phyloP scores from a whole-genome alignment of 1,140 invertebrate genomes.

The Limonius californicus region DNA sequence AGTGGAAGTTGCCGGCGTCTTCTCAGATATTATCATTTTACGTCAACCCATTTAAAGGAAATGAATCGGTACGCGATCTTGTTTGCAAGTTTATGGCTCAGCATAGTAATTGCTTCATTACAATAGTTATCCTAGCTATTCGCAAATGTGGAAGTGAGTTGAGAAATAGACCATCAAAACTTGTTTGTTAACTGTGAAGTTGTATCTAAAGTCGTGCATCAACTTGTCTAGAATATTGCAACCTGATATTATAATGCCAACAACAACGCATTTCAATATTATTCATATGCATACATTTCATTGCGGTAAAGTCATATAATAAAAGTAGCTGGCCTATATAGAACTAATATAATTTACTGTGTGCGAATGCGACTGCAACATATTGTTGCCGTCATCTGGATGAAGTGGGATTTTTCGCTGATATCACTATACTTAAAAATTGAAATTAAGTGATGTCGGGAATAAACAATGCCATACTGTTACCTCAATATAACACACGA shows the following conservation, averaged over 20 bases:
- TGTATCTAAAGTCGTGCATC: slow-evolving; percentile 2
- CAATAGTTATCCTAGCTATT: slow-evolving; percentile 7
- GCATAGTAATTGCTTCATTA: slow-evolving; percentile 15
- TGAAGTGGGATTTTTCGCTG: too few species aligned
- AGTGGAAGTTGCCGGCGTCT: not conserved
- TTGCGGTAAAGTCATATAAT: too few species aligned
- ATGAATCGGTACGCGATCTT: slow-evolving; percentile 10
- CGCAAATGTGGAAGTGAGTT: not conserved
- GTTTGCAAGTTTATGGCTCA: slow-evolving; percentile 11
- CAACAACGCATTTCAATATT: not conserved
- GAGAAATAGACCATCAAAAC: slow-evolving; percentile 15
- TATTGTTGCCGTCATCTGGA: too few species aligned
- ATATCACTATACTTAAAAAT: too few species aligned
- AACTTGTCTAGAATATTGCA: not conserved
- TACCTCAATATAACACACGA: too few species aligned
- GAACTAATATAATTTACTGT: too few species aligned
- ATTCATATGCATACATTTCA: not conserved
- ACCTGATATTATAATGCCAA: not conserved
- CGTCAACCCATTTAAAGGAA: slow-evolving; percentile 10
- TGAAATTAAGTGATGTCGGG: too few species aligned
- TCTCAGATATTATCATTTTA: slow-evolving; percentile 4
- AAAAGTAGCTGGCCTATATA: too few species aligned
- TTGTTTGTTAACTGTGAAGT: slow-evolving; percentile 12
- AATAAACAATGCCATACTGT: too few species aligned
- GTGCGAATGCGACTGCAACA: too few species aligned